These are phyloP conservation scores for Branchellion lobata DNA, from an alignment of 2,888 invertebrate genomes.

Conservation along the genomic window DNA sequence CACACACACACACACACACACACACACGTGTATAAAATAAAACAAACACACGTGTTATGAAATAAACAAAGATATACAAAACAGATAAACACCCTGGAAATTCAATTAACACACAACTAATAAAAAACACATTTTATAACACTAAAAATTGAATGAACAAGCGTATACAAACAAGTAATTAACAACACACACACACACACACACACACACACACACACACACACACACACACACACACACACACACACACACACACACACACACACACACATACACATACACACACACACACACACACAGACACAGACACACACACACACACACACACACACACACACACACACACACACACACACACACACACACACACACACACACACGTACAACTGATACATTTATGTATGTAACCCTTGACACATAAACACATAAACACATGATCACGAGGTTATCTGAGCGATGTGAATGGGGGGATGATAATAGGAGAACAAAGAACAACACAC, in stretches of 20 bases:
- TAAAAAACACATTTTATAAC: no score
- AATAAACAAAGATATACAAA: no score
- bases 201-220: conserved; percentile 6
- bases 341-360: not conserved
- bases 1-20: no score
- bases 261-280: conserved; percentile 3
- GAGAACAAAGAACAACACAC: no score
- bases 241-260: conserved; percentile 15
- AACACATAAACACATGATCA: not conserved
- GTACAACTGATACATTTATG: not conserved
- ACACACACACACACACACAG: conserved; percentile 9
- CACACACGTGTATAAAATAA: no score
- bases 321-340: not conserved
- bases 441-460: not conserved
- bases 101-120: no score
- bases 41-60: no score
- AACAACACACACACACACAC: not conserved
- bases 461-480: not conserved
- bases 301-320: not conserved
- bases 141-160: no score
- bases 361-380: not conserved
- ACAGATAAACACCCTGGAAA: no score
- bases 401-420: not conserved
- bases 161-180: not conserved
- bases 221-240: conserved; percentile 8